Evolutionary conservation across 2,797 vertebrate genomes (phyloP).

Genomic region (Lacerta bilineata): DNA sequence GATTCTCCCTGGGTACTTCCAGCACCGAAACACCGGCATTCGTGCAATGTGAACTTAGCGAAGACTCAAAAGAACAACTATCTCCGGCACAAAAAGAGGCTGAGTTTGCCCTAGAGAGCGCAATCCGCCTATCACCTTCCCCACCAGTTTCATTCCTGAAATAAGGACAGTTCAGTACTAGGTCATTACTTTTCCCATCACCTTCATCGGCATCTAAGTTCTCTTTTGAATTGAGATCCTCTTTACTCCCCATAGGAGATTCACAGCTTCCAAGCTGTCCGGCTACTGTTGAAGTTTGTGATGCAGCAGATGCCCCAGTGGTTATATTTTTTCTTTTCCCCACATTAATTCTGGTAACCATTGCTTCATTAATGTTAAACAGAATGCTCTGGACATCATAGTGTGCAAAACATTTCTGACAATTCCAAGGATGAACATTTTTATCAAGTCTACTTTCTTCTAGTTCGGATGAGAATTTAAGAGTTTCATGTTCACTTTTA

Average conservation of each 20-base stretch:
- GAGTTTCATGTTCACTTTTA: constrained; percentile 91
- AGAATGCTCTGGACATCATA: constrained; percentile 97
- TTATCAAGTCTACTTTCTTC: constrained; percentile 83
- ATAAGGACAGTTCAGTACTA: constrained; percentile 91
- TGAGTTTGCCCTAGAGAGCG: constrained; percentile 91
- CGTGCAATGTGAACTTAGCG: constrained; percentile 97
- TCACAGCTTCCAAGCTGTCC: constrained; percentile 84
- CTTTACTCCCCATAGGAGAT: constrained; percentile 92
- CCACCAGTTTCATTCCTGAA: constrained; percentile 97
- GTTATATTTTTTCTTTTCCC: constrained; percentile 95
- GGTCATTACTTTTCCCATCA: constrained; percentile 92
- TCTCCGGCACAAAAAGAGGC: constrained; percentile 85
- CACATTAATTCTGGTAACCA: constrained; percentile 87
- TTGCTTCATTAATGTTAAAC: constrained; percentile 95
- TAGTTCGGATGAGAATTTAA: constrained; percentile 87
- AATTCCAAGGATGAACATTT: constrained; percentile 85
- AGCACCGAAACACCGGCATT: constrained; percentile 97
- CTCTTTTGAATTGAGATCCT: constrained; percentile 95
- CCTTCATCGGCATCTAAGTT: constrained; percentile 93
- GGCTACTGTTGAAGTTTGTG: constrained; percentile 81
- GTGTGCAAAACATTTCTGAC: constrained; percentile 96
- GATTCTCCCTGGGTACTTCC: constrained; percentile 95
- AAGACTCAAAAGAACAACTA: constrained; percentile 95
- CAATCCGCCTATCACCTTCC: constrained; percentile 93
- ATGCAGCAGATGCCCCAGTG: constrained; percentile 95